Conservation (phyloP, 1,140 invertebrate species). For the silkworm (Bombyx mori) region DNA sequence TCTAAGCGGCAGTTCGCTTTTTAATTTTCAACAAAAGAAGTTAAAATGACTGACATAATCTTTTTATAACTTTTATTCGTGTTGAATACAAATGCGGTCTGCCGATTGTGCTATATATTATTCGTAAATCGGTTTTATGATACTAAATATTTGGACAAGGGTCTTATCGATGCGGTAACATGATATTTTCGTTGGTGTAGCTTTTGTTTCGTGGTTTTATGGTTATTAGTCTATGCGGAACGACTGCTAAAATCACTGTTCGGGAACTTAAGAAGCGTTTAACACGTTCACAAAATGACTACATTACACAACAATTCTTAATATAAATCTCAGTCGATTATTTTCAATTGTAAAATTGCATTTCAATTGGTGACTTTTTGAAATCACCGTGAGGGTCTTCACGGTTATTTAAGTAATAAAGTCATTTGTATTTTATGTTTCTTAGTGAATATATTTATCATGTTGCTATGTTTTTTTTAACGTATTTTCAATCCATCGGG, state of each 20-base stretch:
- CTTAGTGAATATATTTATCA: too few relatives aligned
- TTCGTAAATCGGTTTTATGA: slow-evolving; percentile 62
- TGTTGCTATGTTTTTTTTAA: too few relatives aligned
- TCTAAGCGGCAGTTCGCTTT: slow-evolving; percentile 41
- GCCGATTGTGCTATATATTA: slow-evolving; percentile 65
- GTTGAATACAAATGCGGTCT: slow-evolving; percentile 53
- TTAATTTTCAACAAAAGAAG: slow-evolving; percentile 53
- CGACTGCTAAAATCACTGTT: slow-evolving; percentile 33
- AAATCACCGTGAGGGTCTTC: too few relatives aligned
- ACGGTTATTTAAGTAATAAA: too few relatives aligned
- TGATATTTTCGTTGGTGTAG: slow-evolving; percentile 55
- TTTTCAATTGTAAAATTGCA: too few relatives aligned
- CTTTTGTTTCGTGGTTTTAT: slow-evolving; percentile 54
- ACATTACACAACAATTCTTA: neutral
- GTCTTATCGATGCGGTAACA: slow-evolving; percentile 54
- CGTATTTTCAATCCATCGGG: too few relatives aligned
- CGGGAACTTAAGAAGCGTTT: too few relatives aligned
- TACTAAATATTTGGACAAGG: slow-evolving; percentile 66
- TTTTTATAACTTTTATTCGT: slow-evolving; percentile 52
- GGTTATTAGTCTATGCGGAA: slow-evolving; percentile 54
- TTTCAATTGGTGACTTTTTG: too few relatives aligned
- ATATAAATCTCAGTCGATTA: neutral
- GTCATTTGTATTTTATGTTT: too few relatives aligned
- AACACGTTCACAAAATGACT: neutral
- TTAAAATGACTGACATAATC: slow-evolving; percentile 54